A percentile compares a stretch with the other conserved stretches of the same genome.
These are phyloP conservation scores for Seriola rivoliana DNA, from an alignment of 2,113 vertebrate genomes.

Conservation along the genomic window DNA sequence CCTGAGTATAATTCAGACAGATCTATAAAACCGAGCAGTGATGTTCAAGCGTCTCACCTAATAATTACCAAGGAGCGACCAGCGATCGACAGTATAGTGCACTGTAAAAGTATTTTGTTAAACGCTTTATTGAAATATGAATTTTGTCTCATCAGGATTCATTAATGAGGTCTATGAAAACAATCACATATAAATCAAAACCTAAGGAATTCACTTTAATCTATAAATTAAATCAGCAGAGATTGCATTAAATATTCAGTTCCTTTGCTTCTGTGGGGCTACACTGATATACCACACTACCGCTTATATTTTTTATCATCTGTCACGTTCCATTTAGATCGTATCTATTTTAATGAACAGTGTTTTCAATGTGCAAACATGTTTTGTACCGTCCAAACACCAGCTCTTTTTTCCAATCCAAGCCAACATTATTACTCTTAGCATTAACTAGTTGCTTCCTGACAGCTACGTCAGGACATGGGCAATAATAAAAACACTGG, in stretches of 20 bases:
- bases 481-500: neutral
- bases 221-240: neutral
- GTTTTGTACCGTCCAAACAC: neutral
- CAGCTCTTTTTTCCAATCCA: neutral
- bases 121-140: neutral
- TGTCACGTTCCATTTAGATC: conserved; percentile 16
- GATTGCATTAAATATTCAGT: neutral
- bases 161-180: neutral
- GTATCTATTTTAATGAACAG: neutral
- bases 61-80: conserved; percentile 41
- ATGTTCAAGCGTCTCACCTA: conserved; percentile 41
- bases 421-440: neutral
- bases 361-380: neutral
- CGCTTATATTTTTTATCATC: neutral
- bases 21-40: conserved; percentile 53
- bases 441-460: neutral
- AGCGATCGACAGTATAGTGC: neutral
- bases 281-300: neutral
- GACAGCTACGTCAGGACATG: neutral
- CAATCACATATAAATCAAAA: neutral
- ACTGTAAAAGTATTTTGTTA: neutral
- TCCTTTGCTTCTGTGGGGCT: neutral
- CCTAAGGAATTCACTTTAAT: neutral
- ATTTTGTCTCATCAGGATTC: neutral
- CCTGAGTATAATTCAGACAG: conserved; percentile 48